Evolutionary conservation across 2,113 vertebrate species (phyloP), one percentile per base, ranked within the genome.

Genomic region (Oxyura jamaicensis): DNA sequence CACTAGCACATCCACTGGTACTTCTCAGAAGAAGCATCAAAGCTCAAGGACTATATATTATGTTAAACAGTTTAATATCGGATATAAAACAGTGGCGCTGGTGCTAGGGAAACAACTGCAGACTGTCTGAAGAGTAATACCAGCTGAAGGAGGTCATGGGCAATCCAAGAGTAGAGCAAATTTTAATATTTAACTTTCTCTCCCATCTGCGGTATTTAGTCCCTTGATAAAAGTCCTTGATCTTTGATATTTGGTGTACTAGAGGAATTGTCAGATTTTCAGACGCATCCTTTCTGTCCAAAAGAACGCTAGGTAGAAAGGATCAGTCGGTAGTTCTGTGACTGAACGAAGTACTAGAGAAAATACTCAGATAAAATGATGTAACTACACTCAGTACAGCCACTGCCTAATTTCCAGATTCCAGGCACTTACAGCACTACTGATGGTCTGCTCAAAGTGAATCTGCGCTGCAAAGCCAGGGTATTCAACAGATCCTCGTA

Each of bases 181-280:
- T 94, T 83, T 93, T 86, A 72, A 77, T 91, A 84, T 92, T 91
- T 92, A 73, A 80, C 90, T 93, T 96, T 58, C 46, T 87, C 39
- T 78, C 25, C 59, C 67, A 55, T 94, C 41, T 80, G 25, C 28
- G 39, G 46, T 91, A 86, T 80, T 94, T 92, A 96, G 95, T 87
- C 79, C 88, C 84, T 95, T 83, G 82, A 77, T 86, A 77, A 46
- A 88, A 93, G n/a, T 63, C 63, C 93, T 96, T 96, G 93, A 95
- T 86, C 93, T 95, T 94, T 94, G 93, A 71, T 91, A 90, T 85
- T 93, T 94, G 72, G 85, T 94, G 82, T 83, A 55, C 59, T n/a
- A 67, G 9, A 67, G 86, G 83, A 92, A 85, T 85, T 80, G 74
- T 77, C 50, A 66, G 75, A 71, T 82, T 90, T 91, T 90, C 65